Evolutionary conservation across 1,140 invertebrate genomes (phyloP).

Genomic region (Halictus rubicundus): DNA sequence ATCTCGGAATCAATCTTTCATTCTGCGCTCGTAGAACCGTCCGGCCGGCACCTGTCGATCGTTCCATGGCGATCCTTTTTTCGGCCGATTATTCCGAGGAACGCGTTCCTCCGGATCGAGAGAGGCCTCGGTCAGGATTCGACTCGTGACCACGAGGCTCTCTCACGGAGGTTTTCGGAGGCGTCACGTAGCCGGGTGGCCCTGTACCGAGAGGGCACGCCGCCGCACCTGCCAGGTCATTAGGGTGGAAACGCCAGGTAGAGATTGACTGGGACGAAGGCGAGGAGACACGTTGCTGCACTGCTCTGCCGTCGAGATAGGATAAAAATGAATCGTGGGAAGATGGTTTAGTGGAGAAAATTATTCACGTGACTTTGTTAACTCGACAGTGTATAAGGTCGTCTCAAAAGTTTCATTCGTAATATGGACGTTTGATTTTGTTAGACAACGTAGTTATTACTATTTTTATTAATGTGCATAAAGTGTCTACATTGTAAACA

Average conservation of each 20-base stretch:
- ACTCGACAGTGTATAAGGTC: no score
- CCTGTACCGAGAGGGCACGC: conserved; percentile 54
- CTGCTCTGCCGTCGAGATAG: background rate
- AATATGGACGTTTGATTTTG: no score
- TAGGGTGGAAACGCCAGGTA: conserved; percentile 76
- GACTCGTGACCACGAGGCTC: conserved; percentile 13
- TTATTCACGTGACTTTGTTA: no score
- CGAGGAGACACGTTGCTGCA: conserved; percentile 42
- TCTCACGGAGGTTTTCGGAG: conserved; percentile 54
- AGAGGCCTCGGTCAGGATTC: conserved; percentile 10
- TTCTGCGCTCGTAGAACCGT: background rate
- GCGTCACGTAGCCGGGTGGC: conserved; percentile 66
- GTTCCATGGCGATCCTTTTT: background rate
- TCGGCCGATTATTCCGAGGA: conserved; percentile 10
- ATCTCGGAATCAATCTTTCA: background rate
- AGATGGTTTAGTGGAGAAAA: background rate
- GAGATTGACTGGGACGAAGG: conserved; percentile 40
- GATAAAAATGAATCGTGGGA: conserved; percentile 19
- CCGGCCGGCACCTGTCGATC: conserved; percentile 15
- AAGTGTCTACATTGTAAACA: no score
- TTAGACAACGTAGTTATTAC: no score
- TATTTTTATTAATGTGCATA: no score
- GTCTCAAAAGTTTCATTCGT: no score
- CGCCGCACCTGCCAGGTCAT: conserved; percentile 78
- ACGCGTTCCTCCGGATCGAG: conserved; percentile 41